Evolutionary conservation across 2,797 vertebrate genomes (phyloP), one percentile per base, ranked within the genome.

Genomic region (Catharus ustulatus): DNA sequence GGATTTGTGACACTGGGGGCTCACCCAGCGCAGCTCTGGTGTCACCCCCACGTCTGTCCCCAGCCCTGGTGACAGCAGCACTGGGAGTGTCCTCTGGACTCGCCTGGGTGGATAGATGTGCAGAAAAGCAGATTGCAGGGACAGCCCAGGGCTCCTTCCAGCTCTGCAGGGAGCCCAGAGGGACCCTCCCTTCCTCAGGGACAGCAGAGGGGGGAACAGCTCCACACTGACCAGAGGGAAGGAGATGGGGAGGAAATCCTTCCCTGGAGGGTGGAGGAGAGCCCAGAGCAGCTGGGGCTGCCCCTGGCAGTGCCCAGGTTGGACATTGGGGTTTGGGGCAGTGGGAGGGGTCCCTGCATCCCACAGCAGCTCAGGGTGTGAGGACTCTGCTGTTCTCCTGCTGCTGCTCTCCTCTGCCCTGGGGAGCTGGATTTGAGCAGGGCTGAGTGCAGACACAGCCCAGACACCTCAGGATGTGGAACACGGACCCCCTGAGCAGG

Each of bases 11-110:
- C 34, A 34, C 34, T 34, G 34, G 34, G 34, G 36, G 36, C 36
- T 38, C 36, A 38, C 36, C 36, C 36, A 38, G 36, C 10, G 34
- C 38, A 38, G 85, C 83, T 71, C 68, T 22, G 30, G 19, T 3
- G 0, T 5, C 59, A 30, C 26, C 43, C 72, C 52, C 59, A 0
- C 0, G 0, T 30, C 63, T 18, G 49, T 36, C 42, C n/a, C 0
- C 3, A 18, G 73, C 14, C 48, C 63, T 64, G 84, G 30, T 63
- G 61, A 10, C 52, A 7, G 4, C 38, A 26, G 66, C 42, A 30
- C 15, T 23, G 54, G 54, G 13, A 55, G 13, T 22, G 13, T 14
- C 3, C 15, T 10, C 49, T 30, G 49, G 10, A 29, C 49, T 29
- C 16, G 43, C 42, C 40, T 1, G 66, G 24, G 10, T 2, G 3